phyloP scores from a whole-genome alignment of 2,113 vertebrate genomes.

The Platichthys flesus region DNA sequence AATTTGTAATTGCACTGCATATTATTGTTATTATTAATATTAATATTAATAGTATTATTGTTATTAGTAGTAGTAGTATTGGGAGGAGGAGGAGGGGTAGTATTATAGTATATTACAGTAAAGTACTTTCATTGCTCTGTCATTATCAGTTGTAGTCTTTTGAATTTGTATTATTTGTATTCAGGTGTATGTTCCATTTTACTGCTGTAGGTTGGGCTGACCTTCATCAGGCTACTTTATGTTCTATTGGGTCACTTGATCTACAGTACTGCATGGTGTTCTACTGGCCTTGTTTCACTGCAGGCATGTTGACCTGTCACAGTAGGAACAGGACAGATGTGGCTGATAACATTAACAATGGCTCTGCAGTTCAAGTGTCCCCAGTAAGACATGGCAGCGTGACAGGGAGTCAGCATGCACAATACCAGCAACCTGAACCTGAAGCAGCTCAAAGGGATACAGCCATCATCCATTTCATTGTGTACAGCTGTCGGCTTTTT shows the following conservation, averaged over 20 bases:
- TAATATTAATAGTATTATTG: too few relatives aligned
- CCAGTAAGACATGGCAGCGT: neutral
- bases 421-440: conserved; percentile 8
- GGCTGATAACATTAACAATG: neutral
- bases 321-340: neutral
- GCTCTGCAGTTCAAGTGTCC: neutral
- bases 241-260: neutral
- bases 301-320: neutral
- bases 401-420: neutral
- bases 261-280: neutral
- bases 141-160: neutral
- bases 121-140: neutral
- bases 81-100: too few relatives aligned
- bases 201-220: too few relatives aligned
- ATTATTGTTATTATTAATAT: too few relatives aligned
- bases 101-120: too few relatives aligned
- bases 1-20: too few relatives aligned
- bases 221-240: too few relatives aligned
- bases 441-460: neutral
- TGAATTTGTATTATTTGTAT: too few relatives aligned
- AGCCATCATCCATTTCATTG: neutral
- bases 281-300: neutral
- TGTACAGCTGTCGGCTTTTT: neutral
- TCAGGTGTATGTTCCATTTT: too few relatives aligned
- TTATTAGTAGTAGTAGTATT: too few relatives aligned